Conservation (phyloP, 2,113 vertebrate species). For the Ellobius talpinus region DNA sequence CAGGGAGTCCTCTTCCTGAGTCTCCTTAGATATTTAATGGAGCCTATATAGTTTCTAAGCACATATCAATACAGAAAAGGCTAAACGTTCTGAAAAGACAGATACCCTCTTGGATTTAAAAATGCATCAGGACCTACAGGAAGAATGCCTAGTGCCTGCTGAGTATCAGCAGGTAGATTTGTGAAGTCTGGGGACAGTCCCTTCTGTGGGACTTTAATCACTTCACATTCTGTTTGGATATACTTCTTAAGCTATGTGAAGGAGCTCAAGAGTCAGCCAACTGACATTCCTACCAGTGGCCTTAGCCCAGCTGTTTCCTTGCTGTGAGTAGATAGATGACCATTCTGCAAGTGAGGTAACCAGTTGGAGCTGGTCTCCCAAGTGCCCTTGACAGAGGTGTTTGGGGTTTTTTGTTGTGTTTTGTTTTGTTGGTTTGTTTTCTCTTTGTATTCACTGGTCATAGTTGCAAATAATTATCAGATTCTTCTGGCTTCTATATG, state of each 20-base stretch:
- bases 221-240: neutral
- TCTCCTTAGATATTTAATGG: conserved; percentile 38
- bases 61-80: neutral
- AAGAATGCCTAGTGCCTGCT: neutral
- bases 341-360: neutral
- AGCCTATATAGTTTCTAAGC: neutral
- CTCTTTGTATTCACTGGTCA: neutral
- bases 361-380: neutral
- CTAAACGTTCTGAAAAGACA: neutral
- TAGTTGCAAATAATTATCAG: conserved; percentile 37
- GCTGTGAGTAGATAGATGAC: neutral
- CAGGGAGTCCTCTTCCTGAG: conserved; percentile 29
- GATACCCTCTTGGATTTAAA: conserved; percentile 19
- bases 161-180: neutral
- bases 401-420: neutral
- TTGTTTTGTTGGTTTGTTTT: neutral
- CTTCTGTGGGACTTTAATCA: neutral
- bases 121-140: conserved; percentile 1
- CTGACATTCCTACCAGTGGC: neutral
- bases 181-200: neutral
- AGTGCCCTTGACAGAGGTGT: neutral
- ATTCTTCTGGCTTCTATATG: neutral
- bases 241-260: neutral
- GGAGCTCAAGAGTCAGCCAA: neutral
- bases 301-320: neutral